Percentiles rank a stretch among this genome's conserved stretches.
phyloP scores from a whole-genome alignment of 64 coral and sea anemone genomes.

The Catalaphyllia jardinei region DNA sequence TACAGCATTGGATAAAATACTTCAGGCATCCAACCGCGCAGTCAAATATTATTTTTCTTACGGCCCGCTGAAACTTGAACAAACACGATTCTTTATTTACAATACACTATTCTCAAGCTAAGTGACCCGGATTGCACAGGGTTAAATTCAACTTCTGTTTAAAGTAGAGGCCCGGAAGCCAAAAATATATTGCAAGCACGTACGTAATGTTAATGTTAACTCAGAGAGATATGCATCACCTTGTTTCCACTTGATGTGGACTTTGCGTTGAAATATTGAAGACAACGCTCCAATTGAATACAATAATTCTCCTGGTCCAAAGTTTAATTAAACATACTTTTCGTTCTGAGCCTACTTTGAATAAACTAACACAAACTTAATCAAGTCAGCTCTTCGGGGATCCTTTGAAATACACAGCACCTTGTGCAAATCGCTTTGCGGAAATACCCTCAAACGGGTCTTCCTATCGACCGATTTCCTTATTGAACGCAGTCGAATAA shows the following conservation, averaged over 20 bases:
- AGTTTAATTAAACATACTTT: background rate
- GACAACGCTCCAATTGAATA: background rate
- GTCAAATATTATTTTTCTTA: conserved; percentile 1
- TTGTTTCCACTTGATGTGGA: conserved; percentile 7
- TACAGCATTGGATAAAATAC: conserved; percentile 9
- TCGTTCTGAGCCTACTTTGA: background rate
- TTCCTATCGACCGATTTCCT: background rate
- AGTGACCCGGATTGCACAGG: background rate
- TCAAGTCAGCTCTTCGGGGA: background rate
- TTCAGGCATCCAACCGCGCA: background rate
- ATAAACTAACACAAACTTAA: background rate
- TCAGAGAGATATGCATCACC: background rate
- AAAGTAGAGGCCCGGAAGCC: too few species aligned
- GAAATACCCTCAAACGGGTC: conserved; percentile 18
- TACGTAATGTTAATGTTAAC: background rate
- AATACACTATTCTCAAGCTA: conserved; percentile 9
- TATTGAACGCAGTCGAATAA: conserved; percentile 31
- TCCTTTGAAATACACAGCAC: conserved; percentile 3
- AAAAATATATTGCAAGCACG: background rate
- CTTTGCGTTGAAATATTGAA: background rate
- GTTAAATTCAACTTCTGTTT: background rate
- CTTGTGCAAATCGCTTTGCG: conserved; percentile 1
- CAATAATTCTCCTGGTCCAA: background rate
- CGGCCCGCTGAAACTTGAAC: background rate
- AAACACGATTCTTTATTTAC: conserved; percentile 35